These are phyloP conservation scores for Lottia gigantea DNA, from an alignment of 2,888 invertebrate genomes.

Conservation along the genomic window DNA sequence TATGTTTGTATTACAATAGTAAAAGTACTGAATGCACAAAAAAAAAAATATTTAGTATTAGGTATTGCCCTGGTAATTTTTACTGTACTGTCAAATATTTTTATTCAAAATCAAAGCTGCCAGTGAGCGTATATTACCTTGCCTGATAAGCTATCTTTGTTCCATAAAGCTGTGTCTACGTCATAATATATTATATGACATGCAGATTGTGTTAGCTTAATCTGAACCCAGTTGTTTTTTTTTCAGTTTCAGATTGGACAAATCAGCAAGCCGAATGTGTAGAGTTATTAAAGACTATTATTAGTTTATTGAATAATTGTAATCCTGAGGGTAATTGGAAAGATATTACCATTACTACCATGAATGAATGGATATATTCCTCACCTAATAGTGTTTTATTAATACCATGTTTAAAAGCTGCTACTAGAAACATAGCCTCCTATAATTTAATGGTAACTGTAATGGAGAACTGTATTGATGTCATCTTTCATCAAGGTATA, in stretches of 20 bases:
- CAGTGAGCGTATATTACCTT: too few relatives aligned
- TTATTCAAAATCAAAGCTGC: too few relatives aligned
- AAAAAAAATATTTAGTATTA: too few relatives aligned
- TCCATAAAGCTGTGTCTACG: too few relatives aligned
- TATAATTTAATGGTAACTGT: slow-evolving; percentile 56
- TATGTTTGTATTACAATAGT: too few relatives aligned
- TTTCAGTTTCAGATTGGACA: slow-evolving; percentile 43
- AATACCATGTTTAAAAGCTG: slow-evolving; percentile 59
- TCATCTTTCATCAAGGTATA: slow-evolving; percentile 50
- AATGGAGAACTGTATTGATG: slow-evolving; percentile 60
- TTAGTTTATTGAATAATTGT: slow-evolving; percentile 62
- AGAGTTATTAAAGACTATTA: slow-evolving; percentile 56
- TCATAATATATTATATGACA: too few relatives aligned
- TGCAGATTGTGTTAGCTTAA: too few relatives aligned
- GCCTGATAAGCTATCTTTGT: too few relatives aligned
- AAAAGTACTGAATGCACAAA: too few relatives aligned
- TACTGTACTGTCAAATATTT: too few relatives aligned
- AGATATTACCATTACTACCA: slow-evolving; percentile 45
- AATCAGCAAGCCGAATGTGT: slow-evolving; percentile 56
- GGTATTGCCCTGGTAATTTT: too few relatives aligned
- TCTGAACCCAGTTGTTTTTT: not conserved
- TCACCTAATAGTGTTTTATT: slow-evolving; percentile 62
- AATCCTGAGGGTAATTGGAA: slow-evolving; percentile 55
- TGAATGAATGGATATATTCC: slow-evolving; percentile 59
- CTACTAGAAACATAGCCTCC: slow-evolving; percentile 58